Percentiles rank a stretch among this genome's conserved stretches.
These are phyloP conservation scores for Alauda arvensis DNA, from an alignment of 2,797 vertebrate genomes.

Conservation along the genomic window DNA sequence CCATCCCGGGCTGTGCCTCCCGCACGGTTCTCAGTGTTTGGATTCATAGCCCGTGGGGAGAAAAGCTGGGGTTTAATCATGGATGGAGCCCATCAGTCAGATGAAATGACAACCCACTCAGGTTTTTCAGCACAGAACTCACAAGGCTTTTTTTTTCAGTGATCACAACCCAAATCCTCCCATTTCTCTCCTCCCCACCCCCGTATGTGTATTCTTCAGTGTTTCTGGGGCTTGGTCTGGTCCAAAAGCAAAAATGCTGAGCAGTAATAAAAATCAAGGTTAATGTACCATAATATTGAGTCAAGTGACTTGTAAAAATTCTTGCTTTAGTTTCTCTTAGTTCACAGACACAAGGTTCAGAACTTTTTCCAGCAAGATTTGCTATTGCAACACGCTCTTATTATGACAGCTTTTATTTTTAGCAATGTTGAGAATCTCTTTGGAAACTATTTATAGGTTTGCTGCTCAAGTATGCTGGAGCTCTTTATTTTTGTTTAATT, in stretches of 20 bases:
- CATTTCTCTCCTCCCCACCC: neutral
- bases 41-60: neutral
- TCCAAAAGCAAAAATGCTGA: slow-evolving; percentile 24
- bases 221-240: neutral
- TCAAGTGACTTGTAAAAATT: slow-evolving; percentile 50
- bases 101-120: neutral
- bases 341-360: slow-evolving; percentile 6
- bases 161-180: neutral
- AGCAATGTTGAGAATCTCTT: slow-evolving; percentile 30
- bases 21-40: neutral
- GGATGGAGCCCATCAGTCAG: neutral
- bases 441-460: slow-evolving; percentile 38
- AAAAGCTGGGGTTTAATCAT: neutral
- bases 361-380: slow-evolving; percentile 18
- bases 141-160: neutral
- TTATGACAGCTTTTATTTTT: slow-evolving; percentile 49
- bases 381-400: slow-evolving; percentile 27
- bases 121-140: neutral
- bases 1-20: neutral
- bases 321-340: slow-evolving; percentile 26
- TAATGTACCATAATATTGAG: slow-evolving; percentile 45
- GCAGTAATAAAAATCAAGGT: slow-evolving; percentile 29
- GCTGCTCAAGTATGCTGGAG: neutral
- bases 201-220: neutral
- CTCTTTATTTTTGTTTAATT: slow-evolving; percentile 31